Evolutionary conservation across 1,140 invertebrate genomes (phyloP), one percentile per base, ranked within the genome.

Genomic region (Dendroctonus valens): DNA sequence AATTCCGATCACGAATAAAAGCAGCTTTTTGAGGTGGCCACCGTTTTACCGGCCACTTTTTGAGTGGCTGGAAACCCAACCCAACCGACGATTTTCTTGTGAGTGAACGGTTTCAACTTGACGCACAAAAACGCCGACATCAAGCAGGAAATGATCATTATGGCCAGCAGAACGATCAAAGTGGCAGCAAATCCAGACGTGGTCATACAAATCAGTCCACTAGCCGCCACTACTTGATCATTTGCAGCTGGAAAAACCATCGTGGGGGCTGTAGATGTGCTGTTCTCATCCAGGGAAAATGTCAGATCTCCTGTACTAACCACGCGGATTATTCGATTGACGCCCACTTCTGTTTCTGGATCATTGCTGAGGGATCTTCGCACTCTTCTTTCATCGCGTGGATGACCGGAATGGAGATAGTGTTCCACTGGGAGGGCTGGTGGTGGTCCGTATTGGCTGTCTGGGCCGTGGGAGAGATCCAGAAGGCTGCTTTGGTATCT

Each of bases 171-270:
- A 9, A 94, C 83, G 41, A 93, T 84, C 7, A 96, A 81, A 7
- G 91, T 92, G 6, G 91, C 88, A 41, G 92, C 89, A 76, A 96
- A 95, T 0, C 92, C 91, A 9, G 91, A 89, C 3, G 92, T 93
- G 0, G 93, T 95, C 91, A 96, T 94, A 77, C 93, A 96, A 60
- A 96, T 93, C 68, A 93, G 81, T 12, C 86, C 86, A 38, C 49
- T 69, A 7, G 74, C 70, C 9, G 73, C 50, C 6, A 76, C 69
- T 15, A 73, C 59, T 65, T 80, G 59, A 75, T 87, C 84, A 69
- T 81, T 80, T 65, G 79, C 74, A 26, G 81, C 81, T 4, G 89
- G 87, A 72, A 89, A 88, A 1, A 90, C 84, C 79, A 91, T 86
- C 0, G 89, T 87, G 69, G 85, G 85, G 7, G 85, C 82, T 48